Evolutionary conservation across 2,113 vertebrate genomes (phyloP).

Genomic region (Gavialis gangeticus): DNA sequence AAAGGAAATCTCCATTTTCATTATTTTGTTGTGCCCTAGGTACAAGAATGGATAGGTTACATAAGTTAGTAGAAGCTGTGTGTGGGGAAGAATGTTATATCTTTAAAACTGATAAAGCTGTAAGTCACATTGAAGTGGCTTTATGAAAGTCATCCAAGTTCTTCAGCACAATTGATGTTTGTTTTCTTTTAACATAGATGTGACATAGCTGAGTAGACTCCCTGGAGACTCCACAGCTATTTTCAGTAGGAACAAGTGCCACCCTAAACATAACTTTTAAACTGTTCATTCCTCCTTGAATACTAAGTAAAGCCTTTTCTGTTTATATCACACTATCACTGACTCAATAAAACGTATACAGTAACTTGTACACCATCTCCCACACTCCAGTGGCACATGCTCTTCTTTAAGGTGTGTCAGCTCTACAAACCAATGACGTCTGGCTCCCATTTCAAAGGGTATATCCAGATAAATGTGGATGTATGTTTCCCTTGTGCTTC

Average conservation of each 20-base stretch:
- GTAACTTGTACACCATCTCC: neutral
- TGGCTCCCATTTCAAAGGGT: neutral
- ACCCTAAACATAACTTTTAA: constrained; percentile 59
- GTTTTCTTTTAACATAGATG: constrained; percentile 45
- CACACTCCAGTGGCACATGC: neutral
- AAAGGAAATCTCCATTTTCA: neutral
- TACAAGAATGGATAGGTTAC: neutral
- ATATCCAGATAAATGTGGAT: no score
- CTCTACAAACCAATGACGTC: neutral
- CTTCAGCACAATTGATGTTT: constrained; percentile 3
- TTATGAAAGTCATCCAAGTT: constrained; percentile 48
- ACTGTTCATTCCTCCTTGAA: constrained; percentile 57
- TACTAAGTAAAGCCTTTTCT: constrained; percentile 21
- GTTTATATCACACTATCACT: neutral
- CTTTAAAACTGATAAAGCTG: constrained; percentile 22
- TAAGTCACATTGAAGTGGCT: constrained; percentile 25
- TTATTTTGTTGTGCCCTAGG: neutral
- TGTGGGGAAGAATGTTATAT: constrained; percentile 2
- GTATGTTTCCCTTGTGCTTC: no score
- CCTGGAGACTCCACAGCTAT: constrained; percentile 36
- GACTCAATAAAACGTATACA: neutral
- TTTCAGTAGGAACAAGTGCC: constrained; percentile 54
- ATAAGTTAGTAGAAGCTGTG: neutral
- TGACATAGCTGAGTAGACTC: constrained; percentile 30
- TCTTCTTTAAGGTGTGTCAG: neutral